Base-by-base conservation (phyloP, 2,888 invertebrate species). In the Eurois occulta region DNA sequence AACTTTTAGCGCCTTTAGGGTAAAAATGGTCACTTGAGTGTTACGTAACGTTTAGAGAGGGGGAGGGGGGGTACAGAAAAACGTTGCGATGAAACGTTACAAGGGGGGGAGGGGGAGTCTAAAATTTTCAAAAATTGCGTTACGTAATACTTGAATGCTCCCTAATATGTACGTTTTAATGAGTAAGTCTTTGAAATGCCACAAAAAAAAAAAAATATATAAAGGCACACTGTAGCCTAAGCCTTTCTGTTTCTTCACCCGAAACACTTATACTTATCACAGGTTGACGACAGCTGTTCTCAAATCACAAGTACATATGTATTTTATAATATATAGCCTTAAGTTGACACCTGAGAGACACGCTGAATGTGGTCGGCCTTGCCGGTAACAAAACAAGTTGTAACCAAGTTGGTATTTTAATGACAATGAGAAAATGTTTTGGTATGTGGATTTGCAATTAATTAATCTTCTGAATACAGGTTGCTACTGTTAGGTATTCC, bases 301-400 rank as follows among this genome's bases (percentile, higher is more conserved):
- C 32, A 72, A 72, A 48, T 24, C 6, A 68, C 78, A 62, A 71
- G 78, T 55, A 38, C 38, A 2, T 35, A 77, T 0, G 24, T 60
- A 16, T 21, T 52, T 38, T 68, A 52, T n/a, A n/a, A n/a, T n/a
- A n/a, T 52, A 52, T 24, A 71, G 72, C 55, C 18, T 65, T 81
- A 81, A 78, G 72, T 41, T 72, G 81, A 81, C 87, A 86, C 68
- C 48, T 70, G 72, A 75, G 72, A 75, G 75, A 78, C 77, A 72
- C 38, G 52, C 77, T 65, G 86, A 78, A 84, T 82, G 84, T n/a
- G 18, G 86, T 78, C 62, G 83, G 13, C 86, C 84, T 86, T 84
- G 84, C 38, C n/a, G 8, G 16, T 38, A 78, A 85, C 75, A 60
- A 84, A 78, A 84, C 78, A 73, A 71, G 86, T 75, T 73, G 60